Evolutionary conservation across 37 sponge, comb jelly and placozoan genomes (phyloP).

Genomic region (Chondrosia reniformis): DNA sequence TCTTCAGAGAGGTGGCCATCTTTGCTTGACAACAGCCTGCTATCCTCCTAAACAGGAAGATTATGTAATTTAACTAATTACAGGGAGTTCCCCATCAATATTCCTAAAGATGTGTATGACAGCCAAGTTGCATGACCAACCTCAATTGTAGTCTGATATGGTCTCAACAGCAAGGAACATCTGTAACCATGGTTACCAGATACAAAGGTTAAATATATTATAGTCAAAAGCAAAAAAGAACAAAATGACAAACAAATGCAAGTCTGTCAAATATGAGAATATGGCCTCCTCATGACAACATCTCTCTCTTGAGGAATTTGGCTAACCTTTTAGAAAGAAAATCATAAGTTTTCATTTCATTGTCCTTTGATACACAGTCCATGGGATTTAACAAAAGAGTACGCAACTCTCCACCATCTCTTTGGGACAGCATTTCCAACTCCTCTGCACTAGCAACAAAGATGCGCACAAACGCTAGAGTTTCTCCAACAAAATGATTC

Average conservation of each 20-base stretch:
- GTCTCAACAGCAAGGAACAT: constrained; percentile 39
- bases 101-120: background rate
- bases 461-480: constrained; percentile 46
- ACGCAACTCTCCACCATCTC: background rate
- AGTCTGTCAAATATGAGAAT: background rate
- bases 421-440: constrained; percentile 15
- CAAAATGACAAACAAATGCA: background rate
- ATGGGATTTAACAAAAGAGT: background rate
- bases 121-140: background rate
- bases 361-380: background rate
- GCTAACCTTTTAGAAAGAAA: constrained; percentile 59
- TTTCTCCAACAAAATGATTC: constrained; percentile 33
- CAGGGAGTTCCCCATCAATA: background rate
- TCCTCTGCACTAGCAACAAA: constrained; percentile 44
- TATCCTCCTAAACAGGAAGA: constrained; percentile 15
- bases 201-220: background rate
- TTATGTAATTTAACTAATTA: background rate
- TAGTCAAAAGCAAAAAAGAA: background rate
- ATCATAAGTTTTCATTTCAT: constrained; percentile 41
- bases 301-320: background rate
- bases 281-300: background rate
- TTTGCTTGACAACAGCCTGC: background rate
- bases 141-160: constrained; percentile 41
- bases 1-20: background rate
- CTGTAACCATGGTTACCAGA: constrained; percentile 15